Percentiles rank a stretch among this genome's conserved stretches.
Evolutionary conservation across 1,140 invertebrate genomes (phyloP).

Genomic region (Bicyclus anynana): DNA sequence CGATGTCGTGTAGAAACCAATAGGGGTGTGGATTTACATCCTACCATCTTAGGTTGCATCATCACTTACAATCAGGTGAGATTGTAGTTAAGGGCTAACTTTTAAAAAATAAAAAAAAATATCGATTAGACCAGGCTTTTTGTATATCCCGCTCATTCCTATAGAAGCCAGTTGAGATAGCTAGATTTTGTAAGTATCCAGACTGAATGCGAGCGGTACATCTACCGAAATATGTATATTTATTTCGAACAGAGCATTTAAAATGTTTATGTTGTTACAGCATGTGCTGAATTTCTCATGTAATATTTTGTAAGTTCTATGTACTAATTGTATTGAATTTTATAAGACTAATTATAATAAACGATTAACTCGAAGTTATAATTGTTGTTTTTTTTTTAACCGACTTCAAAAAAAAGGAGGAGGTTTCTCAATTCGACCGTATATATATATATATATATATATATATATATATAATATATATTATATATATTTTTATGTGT

Average conservation of each 20-base stretch:
- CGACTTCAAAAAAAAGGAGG: too few relatives aligned
- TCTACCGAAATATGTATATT: constrained; percentile 2
- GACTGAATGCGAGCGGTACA: neutral
- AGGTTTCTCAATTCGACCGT: too few relatives aligned
- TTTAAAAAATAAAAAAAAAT: too few relatives aligned
- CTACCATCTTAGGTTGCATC: too few relatives aligned
- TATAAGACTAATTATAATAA: constrained; percentile 68
- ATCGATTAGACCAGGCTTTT: neutral
- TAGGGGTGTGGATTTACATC: too few relatives aligned
- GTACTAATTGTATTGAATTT: constrained; percentile 58
- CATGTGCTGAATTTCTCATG: constrained; percentile 17
- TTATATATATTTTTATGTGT: too few relatives aligned
- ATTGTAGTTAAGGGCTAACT: too few relatives aligned
- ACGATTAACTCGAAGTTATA: constrained; percentile 37
- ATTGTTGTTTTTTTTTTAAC: constrained; percentile 30
- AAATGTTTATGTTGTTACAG: constrained; percentile 38
- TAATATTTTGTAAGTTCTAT: constrained; percentile 24
- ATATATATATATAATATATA: too few relatives aligned
- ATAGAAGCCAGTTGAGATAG: constrained; percentile 12
- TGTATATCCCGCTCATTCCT: neutral
- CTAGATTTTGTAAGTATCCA: neutral
- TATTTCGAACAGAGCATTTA: constrained; percentile 35
- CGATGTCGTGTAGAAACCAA: too few relatives aligned
- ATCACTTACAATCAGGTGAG: too few relatives aligned
- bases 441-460: too few relatives aligned